Evolutionary conservation across 2,797 vertebrate genomes (phyloP).

Genomic region (Lutjanus argentimaculatus): DNA sequence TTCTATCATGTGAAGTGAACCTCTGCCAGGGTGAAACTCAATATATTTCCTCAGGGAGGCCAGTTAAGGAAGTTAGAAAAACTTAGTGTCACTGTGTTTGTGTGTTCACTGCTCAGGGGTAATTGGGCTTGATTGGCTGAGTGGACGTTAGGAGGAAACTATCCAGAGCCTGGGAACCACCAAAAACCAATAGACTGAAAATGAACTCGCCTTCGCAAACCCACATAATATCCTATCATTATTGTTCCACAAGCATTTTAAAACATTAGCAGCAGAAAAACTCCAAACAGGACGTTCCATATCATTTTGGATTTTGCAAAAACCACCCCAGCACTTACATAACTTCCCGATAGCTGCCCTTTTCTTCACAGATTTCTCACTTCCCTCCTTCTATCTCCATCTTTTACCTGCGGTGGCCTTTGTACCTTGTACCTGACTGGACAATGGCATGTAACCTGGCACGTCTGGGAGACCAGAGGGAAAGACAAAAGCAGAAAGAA

Average conservation of each 20-base stretch:
- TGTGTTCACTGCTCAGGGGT: slow-evolving; percentile 49
- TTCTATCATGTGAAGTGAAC: slow-evolving; percentile 33
- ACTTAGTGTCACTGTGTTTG: slow-evolving; percentile 54
- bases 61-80: slow-evolving; percentile 40
- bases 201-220: slow-evolving; percentile 49
- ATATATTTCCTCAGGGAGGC: slow-evolving; percentile 36
- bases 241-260: slow-evolving; percentile 60
- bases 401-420: slow-evolving; percentile 27
- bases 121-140: slow-evolving; percentile 63
- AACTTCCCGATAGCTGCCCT: not conserved
- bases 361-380: slow-evolving; percentile 27
- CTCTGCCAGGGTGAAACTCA: slow-evolving; percentile 31
- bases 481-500: slow-evolving; percentile 26
- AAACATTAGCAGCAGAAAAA: slow-evolving; percentile 52
- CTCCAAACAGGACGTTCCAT: slow-evolving; percentile 31
- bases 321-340: not conserved
- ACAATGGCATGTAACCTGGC: slow-evolving; percentile 72
- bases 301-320: slow-evolving; percentile 25
- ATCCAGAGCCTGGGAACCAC: slow-evolving; percentile 45
- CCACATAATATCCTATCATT: slow-evolving; percentile 73
- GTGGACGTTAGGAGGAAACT: slow-evolving; percentile 53
- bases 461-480: slow-evolving; percentile 57
- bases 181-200: slow-evolving; percentile 50
- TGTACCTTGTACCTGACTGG: slow-evolving; percentile 16
- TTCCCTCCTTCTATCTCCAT: not conserved